These are phyloP conservation scores for Cephus cinctus DNA, from an alignment of 1,140 invertebrate genomes.

Conservation along the genomic window DNA sequence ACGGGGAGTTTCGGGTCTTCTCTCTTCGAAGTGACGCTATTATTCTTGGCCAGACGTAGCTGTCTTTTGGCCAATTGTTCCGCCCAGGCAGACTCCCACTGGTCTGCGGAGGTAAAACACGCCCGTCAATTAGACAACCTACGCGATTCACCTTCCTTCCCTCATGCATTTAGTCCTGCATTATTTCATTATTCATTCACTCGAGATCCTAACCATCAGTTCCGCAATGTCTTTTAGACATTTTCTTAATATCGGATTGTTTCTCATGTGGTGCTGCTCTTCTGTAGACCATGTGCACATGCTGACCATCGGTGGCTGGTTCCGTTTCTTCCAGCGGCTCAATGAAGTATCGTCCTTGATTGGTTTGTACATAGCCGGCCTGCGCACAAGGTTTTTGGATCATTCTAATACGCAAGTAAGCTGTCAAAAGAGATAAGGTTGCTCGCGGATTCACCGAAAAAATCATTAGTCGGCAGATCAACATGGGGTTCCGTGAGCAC, in stretches of 20 bases:
- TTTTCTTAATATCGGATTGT: background rate
- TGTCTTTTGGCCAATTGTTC: conserved; percentile 43
- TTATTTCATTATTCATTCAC: conserved; percentile 13
- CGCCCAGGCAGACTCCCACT: conserved; percentile 54
- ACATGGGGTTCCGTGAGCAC: too few species aligned
- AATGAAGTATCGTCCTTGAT: conserved; percentile 53
- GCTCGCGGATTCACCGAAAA: too few species aligned
- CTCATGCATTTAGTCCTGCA: conserved; percentile 15
- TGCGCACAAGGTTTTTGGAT: conserved; percentile 28
- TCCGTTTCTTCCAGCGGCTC: conserved; percentile 51
- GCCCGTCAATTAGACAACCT: too few species aligned
- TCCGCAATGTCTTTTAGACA: conserved; percentile 25
- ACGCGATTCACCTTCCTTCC: conserved; percentile 15
- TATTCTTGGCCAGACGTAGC: conserved; percentile 21
- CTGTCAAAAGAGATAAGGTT: too few species aligned
- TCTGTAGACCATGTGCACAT: conserved; percentile 55
- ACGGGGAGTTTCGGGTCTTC: too few species aligned
- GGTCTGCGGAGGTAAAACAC: conserved; percentile 16
- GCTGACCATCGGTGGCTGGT: conserved; percentile 49
- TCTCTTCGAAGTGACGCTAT: too few species aligned
- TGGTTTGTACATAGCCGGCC: conserved; percentile 53
- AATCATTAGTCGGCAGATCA: too few species aligned
- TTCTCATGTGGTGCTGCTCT: conserved; percentile 27
- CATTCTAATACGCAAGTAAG: too few species aligned
- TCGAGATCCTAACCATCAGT: conserved; percentile 28